Base-by-base conservation (phyloP, 2,113 vertebrate species). In the Leptodactylus fuscus region DNA sequence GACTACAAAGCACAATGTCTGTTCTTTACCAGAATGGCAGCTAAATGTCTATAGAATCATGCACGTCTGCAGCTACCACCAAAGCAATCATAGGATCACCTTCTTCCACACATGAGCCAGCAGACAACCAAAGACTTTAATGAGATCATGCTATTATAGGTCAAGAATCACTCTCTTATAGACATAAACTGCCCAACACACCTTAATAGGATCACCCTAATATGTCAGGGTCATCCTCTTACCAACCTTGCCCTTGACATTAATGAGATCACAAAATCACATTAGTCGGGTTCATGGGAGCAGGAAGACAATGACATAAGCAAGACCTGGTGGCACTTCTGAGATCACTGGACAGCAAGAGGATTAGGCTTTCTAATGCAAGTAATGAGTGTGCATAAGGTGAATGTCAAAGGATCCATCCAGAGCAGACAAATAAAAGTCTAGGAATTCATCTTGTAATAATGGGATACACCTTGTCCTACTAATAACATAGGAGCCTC, bases 51-150 rank as follows among this genome's bases (percentile, higher is more conserved):
- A 53, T 44, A 85, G 58, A 62, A 55, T 85, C 55, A 49, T 10
- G n/a, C 32, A 77, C 32, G 29, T 38, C 73, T 67, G 38, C 58
- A 69, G 58, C 73, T 53, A 18, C 27, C 38, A 62, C 32, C 24
- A 38, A 36, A 22, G 16, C 53, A 24, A 65, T 69, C 83, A 78
- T 67, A 79, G 60, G 32, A 77, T 84, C 82, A 77, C 83, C 83
- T 78, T 41, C 74, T 85, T 78, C 53, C n/a, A 67, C 60, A 36
- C 74, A 78, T 53, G 32, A 85, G 75, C 75, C n/a, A 79, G 75
- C 83, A 79, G 74, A 48, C 73, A 77, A 62, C 29, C 20, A 78
- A 85, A 79, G 48, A 79, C 83, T 20, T 79, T 85, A 85, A 85
- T 79, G 18, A 38, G 75, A 85, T 79, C 46, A 85, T 27, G 62